Percentiles rank a stretch among this genome's conserved stretches.
Evolutionary conservation across 2,888 invertebrate species (phyloP).

Genomic region (Gandaritis pyraliata): DNA sequence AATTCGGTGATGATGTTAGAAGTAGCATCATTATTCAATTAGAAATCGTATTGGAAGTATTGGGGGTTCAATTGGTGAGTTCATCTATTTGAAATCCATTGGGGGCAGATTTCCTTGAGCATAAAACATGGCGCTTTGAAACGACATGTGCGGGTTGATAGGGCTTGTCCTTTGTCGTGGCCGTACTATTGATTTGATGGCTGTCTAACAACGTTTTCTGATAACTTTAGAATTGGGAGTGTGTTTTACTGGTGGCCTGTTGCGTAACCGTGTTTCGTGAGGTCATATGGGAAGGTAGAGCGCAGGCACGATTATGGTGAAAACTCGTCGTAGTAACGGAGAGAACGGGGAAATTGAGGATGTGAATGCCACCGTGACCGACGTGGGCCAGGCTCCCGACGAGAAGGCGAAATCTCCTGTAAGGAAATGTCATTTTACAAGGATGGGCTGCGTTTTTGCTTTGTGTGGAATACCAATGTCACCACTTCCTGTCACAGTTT

Average conservation of each 20-base stretch:
- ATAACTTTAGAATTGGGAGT: conserved; percentile 58
- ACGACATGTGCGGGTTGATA: conserved; percentile 80
- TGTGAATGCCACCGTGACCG: conserved; percentile 77
- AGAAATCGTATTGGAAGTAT: conserved; percentile 38
- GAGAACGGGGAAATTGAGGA: conserved; percentile 82
- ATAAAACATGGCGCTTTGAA: conserved; percentile 76
- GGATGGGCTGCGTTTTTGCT: conserved; percentile 57
- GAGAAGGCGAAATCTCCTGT: conserved; percentile 77
- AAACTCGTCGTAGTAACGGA: conserved; percentile 83
- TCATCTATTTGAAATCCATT: conserved; percentile 52
- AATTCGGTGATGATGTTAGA: conserved; percentile 4
- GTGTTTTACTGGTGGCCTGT: conserved; percentile 57
- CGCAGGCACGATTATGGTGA: conserved; percentile 77
- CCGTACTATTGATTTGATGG: conserved; percentile 60
- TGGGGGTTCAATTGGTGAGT: conserved; percentile 66
- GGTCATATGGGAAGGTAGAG: conserved; percentile 65
- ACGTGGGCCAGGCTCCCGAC: conserved; percentile 77
- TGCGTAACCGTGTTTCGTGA: conserved; percentile 64
- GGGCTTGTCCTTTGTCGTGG: conserved; percentile 72
- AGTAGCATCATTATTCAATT: conserved; percentile 11
- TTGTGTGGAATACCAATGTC: conserved; percentile 54
- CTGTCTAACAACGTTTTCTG: conserved; percentile 49
- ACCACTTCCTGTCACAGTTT: conserved; percentile 69
- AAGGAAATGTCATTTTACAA: conserved; percentile 55
- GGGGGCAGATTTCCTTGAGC: conserved; percentile 58